Evolutionary conservation across 2,797 vertebrate species (phyloP), one percentile per base, ranked within the genome.

Genomic region (Trachurus trachurus): DNA sequence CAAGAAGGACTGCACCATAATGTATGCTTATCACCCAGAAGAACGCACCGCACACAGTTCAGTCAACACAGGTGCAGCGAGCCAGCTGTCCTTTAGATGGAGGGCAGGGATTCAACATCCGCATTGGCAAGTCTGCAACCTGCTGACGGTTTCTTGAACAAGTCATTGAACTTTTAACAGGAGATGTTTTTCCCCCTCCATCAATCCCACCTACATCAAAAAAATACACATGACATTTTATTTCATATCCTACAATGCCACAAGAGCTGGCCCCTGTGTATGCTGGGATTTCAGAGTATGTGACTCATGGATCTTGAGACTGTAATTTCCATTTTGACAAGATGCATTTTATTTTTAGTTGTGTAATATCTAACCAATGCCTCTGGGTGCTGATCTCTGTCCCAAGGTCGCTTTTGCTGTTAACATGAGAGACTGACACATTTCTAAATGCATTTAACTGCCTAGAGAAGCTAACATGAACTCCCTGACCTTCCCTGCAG

Each of bases 311-410:
- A 79, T 74, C 65, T 71, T 29, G 15, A 65, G 86, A 83, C 62
- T 72, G 67, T 76, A 84, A 82, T 82, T 62, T 83, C 79, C 68
- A 42, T 80, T 83, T 84, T 84, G 78, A 85, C 84, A 81, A 71
- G 76, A 80, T 78, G 78, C 59, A 31, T 85, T 89, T 87, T 86
- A 79, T 88, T 89, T 90, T 88, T 86, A 83, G 74, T 71, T 89
- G 64, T 64, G 67, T 85, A 76, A 85, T 80, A 85, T 86, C 71
- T 76, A 74, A 75, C 72, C 47, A 10, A 71, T 53, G 83, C 75
- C 85, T 73, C 31, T 22, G 31, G 83, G 73, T 66, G 80, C 73
- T 80, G 79, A 84, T 86, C 82, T 78, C 76, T 82, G 87, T 90
- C 78, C 83, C 80, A 66, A 85, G 87, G 80, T 89, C 40, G 65